Evolutionary conservation across 2,797 vertebrate species (phyloP), one percentile per base, ranked within the genome.

Genomic region (Bryconaethiops microstoma): DNA sequence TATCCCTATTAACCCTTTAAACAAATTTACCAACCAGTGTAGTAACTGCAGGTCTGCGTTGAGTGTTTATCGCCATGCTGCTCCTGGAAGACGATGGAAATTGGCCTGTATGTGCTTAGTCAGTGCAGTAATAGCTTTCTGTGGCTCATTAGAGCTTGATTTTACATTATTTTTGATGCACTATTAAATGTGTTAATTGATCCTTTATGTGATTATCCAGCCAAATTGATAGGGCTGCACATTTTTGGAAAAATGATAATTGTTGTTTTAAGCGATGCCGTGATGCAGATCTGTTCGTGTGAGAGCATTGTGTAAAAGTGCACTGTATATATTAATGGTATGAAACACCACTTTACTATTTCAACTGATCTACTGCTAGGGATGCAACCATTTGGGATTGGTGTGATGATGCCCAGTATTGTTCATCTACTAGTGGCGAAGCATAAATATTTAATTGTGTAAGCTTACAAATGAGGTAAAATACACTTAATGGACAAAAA

Each of bases 181-280:
- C 5, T 55, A 39, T 72, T 29, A 72, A 55, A 55, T 72, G 25
- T 72, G 69, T 54, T 39, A 55, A 72, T 72, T 70, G 21, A 10
- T 29, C 68, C 25, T 72, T 72, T 72, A 39, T 35, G 16, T 6
- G 50, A 55, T 57, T 39, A 57, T 12, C 17, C 2, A 1, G 29
- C 6, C 2, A 52, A 70, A 70, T 70, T 72, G 70, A 52, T 73
- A 19, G 70, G 29, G 25, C 25, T 55, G 25, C 16, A 73, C 21
- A 2, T 55, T 57, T 54, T 52, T 54, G 23, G 23, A 55, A 40
- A 55, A 73, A 73, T 19, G 52, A 39, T 73, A n/a, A 57, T 73
- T 57, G 25, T 35, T 35, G 25, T 54, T 29, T 29, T 16, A 17
- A 52, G 23, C 23, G 45, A 25, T 29, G 16, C 3, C 5, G 4